Conservation (phyloP, 2,888 invertebrate genomes). For the Diarsia dahlii region DNA sequence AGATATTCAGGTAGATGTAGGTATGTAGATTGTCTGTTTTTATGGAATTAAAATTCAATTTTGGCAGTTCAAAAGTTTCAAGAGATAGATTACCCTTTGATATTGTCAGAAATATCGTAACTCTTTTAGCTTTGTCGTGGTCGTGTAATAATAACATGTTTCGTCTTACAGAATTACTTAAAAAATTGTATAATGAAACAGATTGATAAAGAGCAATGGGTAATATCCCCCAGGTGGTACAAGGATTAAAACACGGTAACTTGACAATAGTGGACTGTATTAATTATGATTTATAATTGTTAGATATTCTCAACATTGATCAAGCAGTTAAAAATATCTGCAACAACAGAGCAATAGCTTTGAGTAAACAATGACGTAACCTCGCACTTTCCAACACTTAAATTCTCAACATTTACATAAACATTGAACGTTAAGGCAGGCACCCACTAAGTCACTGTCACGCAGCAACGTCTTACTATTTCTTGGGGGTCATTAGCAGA, state of each 20-base stretch:
- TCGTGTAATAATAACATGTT: background rate
- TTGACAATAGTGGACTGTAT: too few relatives aligned
- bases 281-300: too few relatives aligned
- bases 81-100: background rate
- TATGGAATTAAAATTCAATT: background rate
- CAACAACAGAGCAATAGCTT: background rate
- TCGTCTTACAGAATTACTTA: background rate
- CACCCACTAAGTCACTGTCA: constrained; percentile 80
- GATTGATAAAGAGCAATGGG: background rate
- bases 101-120: background rate
- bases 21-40: background rate
- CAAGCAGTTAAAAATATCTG: background rate
- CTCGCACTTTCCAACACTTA: constrained; percentile 57
- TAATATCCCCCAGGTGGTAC: too few relatives aligned
- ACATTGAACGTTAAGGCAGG: constrained; percentile 63
- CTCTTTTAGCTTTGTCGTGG: background rate
- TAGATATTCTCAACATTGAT: background rate
- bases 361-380: constrained; percentile 28
- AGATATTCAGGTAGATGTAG: background rate
- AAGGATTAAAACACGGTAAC: too few relatives aligned
- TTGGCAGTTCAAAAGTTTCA: background rate
- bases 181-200: background rate
- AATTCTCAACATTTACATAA: constrained; percentile 63
- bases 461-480: constrained; percentile 84
- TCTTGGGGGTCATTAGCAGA: constrained; percentile 89